Evolutionary conservation across 2,888 invertebrate species (phyloP).

Genomic region (Tetranychus piercei): DNA sequence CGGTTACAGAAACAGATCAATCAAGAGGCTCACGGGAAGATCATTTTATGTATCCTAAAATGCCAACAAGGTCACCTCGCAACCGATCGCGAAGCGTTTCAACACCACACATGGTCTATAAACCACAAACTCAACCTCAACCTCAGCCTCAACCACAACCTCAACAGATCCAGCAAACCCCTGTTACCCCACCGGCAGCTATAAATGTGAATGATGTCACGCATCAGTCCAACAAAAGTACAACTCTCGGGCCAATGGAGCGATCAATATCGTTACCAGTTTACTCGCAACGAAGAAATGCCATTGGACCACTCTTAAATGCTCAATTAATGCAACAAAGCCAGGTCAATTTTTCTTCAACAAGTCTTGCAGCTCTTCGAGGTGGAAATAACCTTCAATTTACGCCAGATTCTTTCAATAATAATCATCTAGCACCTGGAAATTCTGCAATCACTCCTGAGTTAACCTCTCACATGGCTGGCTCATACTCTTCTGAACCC

Average conservation of each 20-base stretch:
- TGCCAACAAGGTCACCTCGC: conserved; percentile 34
- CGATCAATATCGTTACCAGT: conserved; percentile 20
- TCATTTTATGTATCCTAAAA: not conserved
- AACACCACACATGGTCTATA: conserved; percentile 27
- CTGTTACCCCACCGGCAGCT: not conserved
- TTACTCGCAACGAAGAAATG: conserved; percentile 11
- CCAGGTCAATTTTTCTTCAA: not conserved
- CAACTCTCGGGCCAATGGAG: conserved; percentile 10
- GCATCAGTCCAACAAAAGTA: not conserved
- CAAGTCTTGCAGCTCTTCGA: not conserved
- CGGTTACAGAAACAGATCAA: not conserved
- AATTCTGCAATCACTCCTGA: not conserved
- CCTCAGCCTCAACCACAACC: not conserved
- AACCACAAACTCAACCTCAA: conserved; percentile 6
- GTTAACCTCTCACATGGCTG: not conserved
- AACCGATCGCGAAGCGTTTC: conserved; percentile 42
- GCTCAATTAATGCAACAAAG: conserved; percentile 12
- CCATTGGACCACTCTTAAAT: conserved; percentile 13
- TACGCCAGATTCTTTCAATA: not conserved
- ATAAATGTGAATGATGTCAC: not conserved
- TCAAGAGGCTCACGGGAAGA: not conserved
- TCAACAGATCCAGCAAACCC: not conserved
- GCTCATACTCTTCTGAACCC: not conserved
- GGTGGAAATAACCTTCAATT: not conserved
- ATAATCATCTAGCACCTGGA: not conserved